Percentiles rank a stretch among this genome's conserved stretches.
phyloP scores from a whole-genome alignment of 1,140 invertebrate genomes.

The Lasioglossum albipes region DNA sequence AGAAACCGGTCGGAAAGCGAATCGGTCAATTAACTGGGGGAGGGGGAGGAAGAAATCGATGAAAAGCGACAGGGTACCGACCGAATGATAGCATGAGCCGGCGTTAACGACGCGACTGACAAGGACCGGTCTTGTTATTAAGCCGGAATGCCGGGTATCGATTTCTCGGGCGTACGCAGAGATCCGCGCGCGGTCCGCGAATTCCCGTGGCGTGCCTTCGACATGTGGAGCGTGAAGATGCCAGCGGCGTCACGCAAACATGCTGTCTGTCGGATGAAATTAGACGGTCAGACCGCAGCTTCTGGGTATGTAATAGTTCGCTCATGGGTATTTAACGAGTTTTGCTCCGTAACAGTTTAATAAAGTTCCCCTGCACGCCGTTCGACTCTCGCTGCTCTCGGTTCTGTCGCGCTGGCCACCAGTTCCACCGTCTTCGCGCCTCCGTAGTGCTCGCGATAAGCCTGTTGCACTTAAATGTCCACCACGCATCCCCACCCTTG shows the following conservation, averaged over 20 bases:
- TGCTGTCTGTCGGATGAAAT: conserved; percentile 54
- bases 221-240: conserved; percentile 65
- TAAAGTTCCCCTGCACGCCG: conserved; percentile 9
- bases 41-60: too few relatives aligned
- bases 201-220: conserved; percentile 61
- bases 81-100: neutral
- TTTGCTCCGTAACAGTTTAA: conserved; percentile 33
- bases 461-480: too few relatives aligned
- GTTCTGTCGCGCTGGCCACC: too few relatives aligned
- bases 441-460: too few relatives aligned
- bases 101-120: conserved; percentile 35
- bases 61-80: too few relatives aligned
- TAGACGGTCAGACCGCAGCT: conserved; percentile 45
- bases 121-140: conserved; percentile 32
- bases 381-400: neutral
- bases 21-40: too few relatives aligned
- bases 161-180: conserved; percentile 36
- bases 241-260: conserved; percentile 64
- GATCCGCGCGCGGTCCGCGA: conserved; percentile 42
- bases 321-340: conserved; percentile 35
- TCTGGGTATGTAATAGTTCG: conserved; percentile 14
- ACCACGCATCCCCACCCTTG: too few relatives aligned
- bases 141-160: conserved; percentile 54
- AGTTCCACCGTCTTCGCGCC: too few relatives aligned
- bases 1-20: too few relatives aligned